Conservation (phyloP, 1,140 invertebrate genomes). For the Proctacanthus coquilletti region DNA sequence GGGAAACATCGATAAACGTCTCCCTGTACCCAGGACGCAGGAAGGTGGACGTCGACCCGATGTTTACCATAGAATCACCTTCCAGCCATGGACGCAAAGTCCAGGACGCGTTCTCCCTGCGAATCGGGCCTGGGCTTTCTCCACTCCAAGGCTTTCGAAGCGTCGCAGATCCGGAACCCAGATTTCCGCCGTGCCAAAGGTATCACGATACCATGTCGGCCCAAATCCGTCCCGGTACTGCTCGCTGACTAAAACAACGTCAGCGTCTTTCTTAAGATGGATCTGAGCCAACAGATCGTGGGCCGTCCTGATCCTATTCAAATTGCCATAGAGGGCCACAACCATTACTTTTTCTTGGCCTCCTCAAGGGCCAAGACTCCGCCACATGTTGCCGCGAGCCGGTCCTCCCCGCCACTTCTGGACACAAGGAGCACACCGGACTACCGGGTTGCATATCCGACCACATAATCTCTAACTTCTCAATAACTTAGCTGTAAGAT, state of each 20-base stretch:
- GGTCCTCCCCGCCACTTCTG: too few relatives aligned
- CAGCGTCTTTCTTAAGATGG: neutral
- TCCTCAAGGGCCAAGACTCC: too few relatives aligned
- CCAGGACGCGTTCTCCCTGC: slow-evolving; percentile 8
- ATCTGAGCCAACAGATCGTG: too few relatives aligned
- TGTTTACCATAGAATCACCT: slow-evolving; percentile 10
- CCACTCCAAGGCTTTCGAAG: slow-evolving; percentile 10
- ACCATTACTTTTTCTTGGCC: too few relatives aligned
- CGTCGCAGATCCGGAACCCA: neutral
- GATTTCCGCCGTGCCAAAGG: neutral
- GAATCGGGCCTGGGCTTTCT: slow-evolving; percentile 8
- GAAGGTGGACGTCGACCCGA: neutral
- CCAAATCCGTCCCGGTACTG: too few relatives aligned
- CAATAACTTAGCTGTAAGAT: too few relatives aligned
- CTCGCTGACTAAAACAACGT: neutral
- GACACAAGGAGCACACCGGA: too few relatives aligned
- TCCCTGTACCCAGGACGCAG: neutral
- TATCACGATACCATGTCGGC: neutral
- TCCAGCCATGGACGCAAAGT: slow-evolving; percentile 11
- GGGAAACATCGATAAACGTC: slow-evolving; percentile 1
- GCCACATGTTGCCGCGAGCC: too few relatives aligned
- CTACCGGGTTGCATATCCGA: too few relatives aligned
- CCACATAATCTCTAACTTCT: too few relatives aligned
- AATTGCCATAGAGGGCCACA: too few relatives aligned
- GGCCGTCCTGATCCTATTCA: neutral